Evolutionary conservation across 2,113 vertebrate species (phyloP).

Genomic region (Riparia riparia): DNA sequence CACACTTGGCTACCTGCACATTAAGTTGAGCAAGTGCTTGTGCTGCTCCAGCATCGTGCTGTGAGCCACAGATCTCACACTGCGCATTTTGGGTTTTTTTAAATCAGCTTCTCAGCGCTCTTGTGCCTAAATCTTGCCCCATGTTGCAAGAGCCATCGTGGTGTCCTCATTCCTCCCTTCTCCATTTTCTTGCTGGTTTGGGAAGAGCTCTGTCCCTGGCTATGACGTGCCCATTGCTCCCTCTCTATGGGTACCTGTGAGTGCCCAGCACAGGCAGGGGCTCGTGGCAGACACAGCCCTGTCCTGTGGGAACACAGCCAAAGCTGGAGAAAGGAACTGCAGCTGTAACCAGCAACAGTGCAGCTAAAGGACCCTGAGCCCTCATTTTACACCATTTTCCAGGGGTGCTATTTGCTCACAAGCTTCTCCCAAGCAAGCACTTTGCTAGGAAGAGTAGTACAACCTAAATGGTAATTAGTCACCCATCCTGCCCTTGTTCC

Average conservation of each 20-base stretch:
- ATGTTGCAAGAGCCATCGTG: neutral
- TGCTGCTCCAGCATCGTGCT: neutral
- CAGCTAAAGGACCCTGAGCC: neutral
- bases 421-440: neutral
- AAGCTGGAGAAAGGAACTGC: neutral
- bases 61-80: neutral
- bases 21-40: neutral
- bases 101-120: neutral
- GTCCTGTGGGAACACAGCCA: neutral
- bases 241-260: neutral
- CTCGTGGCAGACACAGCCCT: neutral
- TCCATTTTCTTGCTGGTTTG: neutral
- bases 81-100: neutral
- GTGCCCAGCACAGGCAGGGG: fast-evolving
- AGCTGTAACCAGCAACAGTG: neutral
- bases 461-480: neutral
- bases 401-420: neutral
- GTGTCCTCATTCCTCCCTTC: neutral
- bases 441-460: neutral
- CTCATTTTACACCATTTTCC: neutral
- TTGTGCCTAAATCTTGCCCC: neutral
- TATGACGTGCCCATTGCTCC: fast-evolving
- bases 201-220: neutral
- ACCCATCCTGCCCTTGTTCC: neutral
- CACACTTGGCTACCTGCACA: neutral